Base-by-base conservation (phyloP, 1,140 invertebrate species). In the Drosophila prosaltans region DNA sequence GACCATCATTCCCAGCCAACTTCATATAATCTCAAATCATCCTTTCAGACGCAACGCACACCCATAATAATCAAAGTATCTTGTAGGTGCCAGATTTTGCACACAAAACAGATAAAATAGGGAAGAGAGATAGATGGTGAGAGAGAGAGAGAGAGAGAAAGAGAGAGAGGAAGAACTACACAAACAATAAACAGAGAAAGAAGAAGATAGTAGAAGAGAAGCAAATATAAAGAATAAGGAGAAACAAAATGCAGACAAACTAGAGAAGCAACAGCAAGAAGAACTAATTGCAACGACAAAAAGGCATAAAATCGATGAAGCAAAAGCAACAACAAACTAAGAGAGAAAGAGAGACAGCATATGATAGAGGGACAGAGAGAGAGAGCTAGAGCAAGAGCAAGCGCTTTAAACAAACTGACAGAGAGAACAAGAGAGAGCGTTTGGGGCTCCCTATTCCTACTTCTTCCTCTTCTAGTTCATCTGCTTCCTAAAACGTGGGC, bases 211-310 rank as follows among this genome's bases (percentile, higher is more conserved):
- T 39, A 36, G 10, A 36, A 11, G 39, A 54, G 65, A 69, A 62
- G 51, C 3, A 5, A 36, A 36, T 36, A 7, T 36, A 36, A 24
- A 64, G n/a, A 60, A 6, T 5, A 72, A 78, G 59, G 43, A 65
- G 60, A 78, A 78, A 39, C 24, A 36, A 77, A 78, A 85, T 78
- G 74, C 80, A 84, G 65, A 68, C 65, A 74, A 76, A 72, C 79
- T 76, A 80, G 63, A 62, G 64, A 60, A 80, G 59, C 72, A 79
- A 71, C 69, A 81, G 63, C 30, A 78, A 82, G 72, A 80, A 83
- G 80, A 88, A 88, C 84, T 88, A 88, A 84, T 88, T 88, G 84
- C 84, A 88, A 84, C 84, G 84, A 89, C 80, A 83, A 79, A 70
- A 88, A 51, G 45, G 84, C 81, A 84, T 80, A 89, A 88, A 88